Percentiles rank a stretch among this genome's conserved stretches.
These are phyloP conservation scores for Notamacropus eugenii DNA, from an alignment of 2,797 vertebrate species.

Conservation along the genomic window DNA sequence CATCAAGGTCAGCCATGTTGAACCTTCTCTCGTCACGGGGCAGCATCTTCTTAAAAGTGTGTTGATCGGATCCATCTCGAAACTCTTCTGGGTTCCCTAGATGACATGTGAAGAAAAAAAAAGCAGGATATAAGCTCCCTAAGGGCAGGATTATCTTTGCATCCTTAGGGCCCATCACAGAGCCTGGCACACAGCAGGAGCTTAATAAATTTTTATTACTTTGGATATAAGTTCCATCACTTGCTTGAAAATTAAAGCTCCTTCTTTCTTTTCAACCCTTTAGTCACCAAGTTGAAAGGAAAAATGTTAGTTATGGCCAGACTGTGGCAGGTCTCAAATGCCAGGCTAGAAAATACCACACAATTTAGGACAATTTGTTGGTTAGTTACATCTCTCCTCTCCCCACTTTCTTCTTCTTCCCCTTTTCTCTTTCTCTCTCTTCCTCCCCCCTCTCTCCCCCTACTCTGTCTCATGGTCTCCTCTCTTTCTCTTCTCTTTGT, in stretches of 20 bases:
- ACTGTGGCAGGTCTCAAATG: not conserved
- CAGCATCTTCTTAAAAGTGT: slow-evolving; percentile 98
- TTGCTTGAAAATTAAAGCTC: not conserved
- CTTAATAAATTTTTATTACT: not conserved
- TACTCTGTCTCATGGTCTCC: fast-evolving
- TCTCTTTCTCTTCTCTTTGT: not conserved
- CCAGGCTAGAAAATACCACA: not conserved
- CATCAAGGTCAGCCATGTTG: slow-evolving; percentile 90
- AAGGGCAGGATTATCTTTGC: not conserved
- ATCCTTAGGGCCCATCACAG: not conserved
- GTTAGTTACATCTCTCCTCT: not conserved
- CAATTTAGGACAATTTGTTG: not conserved
- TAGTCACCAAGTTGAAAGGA: not conserved
- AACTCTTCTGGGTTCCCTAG: slow-evolving; percentile 95
- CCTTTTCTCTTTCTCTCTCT: too few relatives aligned
- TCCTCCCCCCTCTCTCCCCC: fast-evolving
- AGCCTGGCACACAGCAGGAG: not conserved
- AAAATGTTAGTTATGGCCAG: not conserved
- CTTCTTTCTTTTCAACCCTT: not conserved
- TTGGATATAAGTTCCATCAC: not conserved
- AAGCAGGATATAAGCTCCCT: not conserved
- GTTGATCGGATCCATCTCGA: slow-evolving; percentile 92
- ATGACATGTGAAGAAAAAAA: slow-evolving; percentile 13
- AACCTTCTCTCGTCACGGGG: slow-evolving; percentile 97
- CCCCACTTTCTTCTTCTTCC: too few relatives aligned